A percentile compares a stretch with the other conserved stretches of the same genome.
Conservation (phyloP, 2,888 invertebrate genomes). For the Endotricha flammealis region DNA sequence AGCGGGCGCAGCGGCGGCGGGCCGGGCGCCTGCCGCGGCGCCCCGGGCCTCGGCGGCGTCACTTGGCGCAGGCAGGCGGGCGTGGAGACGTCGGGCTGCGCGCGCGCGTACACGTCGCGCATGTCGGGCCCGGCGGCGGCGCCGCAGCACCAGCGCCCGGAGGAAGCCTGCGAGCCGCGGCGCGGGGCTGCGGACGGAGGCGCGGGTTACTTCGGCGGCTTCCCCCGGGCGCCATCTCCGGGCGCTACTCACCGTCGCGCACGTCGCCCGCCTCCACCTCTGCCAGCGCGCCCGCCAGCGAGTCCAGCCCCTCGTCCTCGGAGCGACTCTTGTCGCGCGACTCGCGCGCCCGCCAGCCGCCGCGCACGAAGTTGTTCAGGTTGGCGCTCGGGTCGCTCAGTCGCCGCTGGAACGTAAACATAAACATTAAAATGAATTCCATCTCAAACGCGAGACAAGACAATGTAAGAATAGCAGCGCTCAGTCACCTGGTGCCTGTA, state of each 20-base stretch:
- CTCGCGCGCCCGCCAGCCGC: constrained; percentile 86
- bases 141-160: constrained; percentile 36
- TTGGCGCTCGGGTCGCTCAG: constrained; percentile 96
- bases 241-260: constrained; percentile 67
- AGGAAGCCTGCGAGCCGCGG: constrained; percentile 39
- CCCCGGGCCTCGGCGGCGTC: constrained; percentile 30
- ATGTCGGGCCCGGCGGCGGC: constrained; percentile 52
- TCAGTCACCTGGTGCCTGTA: constrained; percentile 87
- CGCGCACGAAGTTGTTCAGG: constrained; percentile 89
- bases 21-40: constrained; percentile 31
- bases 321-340: constrained; percentile 87
- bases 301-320: constrained; percentile 94
- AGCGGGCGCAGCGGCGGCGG: constrained; percentile 39
- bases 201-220: no score
- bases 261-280: constrained; percentile 97
- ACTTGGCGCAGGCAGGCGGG: constrained; percentile 72
- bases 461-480: constrained; percentile 12
- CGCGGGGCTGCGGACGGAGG: no score
- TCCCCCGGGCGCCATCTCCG: constrained; percentile 40
- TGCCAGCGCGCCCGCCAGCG: constrained; percentile 87
- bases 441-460: no score
- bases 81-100: constrained; percentile 46
- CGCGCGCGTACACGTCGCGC: constrained; percentile 80
- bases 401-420: constrained; percentile 79
- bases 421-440: not conserved